Base-by-base conservation (phyloP, 2,888 invertebrate species). In the Polyploca ridens region DNA sequence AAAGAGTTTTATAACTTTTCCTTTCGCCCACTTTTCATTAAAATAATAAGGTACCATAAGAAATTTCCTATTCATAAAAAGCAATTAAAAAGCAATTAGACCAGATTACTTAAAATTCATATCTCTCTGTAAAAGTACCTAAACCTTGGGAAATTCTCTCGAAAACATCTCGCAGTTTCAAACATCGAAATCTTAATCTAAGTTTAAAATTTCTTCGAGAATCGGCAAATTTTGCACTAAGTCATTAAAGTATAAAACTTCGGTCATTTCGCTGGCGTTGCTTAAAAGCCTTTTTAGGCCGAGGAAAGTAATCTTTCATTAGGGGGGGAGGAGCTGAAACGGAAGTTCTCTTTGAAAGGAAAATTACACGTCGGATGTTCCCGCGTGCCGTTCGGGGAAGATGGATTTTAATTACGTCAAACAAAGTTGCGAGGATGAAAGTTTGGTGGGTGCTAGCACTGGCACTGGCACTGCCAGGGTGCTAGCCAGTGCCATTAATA, bases 231-330 rank as follows among this genome's bases (percentile, higher is more conserved):
- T 94, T 93, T 89, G 90, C 91, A 94, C 93, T 94, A 94, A 94
- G 94, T 94, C 94, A 94, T 94, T 93, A 94, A 94, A 94, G 94
- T 93, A 92, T 92, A 90, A 93, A 94, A 94, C 90, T 94, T 94
- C 90, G 91, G 93, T 93, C 93, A 94, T 94, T 94, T 93, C 87
- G 89, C 86, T 88, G 90, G 92, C 92, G 92, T 89, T 93, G 91
- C 93, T 93, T 94, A 93, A 94, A 94, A 94, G 93, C 93, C 93
- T 94, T 94, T 94, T 94, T 93, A 91, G 92, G 89, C 89, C 88
- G 88, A 90, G 91, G 88, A 93, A 91, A 93, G 94, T 94, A 94
- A 94, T 94, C 94, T 94, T 93, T 94, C 93, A 93, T 93, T 93
- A 93, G 91, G 89, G 88, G 85, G 91, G 90, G 91, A 88, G 92